Evolutionary conservation across 2,113 vertebrate species (phyloP), one percentile per base, ranked within the genome.

Genomic region (Notarius lentiginosus): DNA sequence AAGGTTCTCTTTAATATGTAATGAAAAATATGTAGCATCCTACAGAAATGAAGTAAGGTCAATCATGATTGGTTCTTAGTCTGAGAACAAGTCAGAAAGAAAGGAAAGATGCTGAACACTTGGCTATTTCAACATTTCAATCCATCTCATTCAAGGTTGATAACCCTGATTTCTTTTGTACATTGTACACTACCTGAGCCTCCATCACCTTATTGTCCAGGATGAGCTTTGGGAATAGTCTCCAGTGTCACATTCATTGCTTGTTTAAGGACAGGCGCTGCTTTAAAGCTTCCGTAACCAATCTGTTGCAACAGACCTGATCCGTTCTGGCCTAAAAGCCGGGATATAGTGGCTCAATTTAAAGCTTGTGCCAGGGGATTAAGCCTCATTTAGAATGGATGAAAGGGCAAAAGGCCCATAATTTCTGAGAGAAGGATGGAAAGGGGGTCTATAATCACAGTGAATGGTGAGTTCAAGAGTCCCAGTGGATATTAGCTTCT

Each of bases 321-420:
- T 72, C 77, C 77, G 24, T 47, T 55, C 20, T 60, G 56, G 79
- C 63, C 30, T 60, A 81, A 86, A 49, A 81, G 63, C 63, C 27
- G 30, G 63, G 53, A 72, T 72, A 80, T 56, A 86, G 61, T 15
- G 17, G 83, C 90, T 81, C 79, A 89, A 88, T 86, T 91, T 81
- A 90, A 89, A 87, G 89, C 92, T 92, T 87, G 84, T 90, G 90
- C 91, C 88, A 89, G 83, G 83, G 88, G 90, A 87, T 88, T 86
- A 86, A 79, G 87, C 86, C 82, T 91, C 91, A 92, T 93, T 93
- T 92, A 93, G 90, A 92, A 93, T 93, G 93, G 93, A 92, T 93
- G 86, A 87, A 90, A 91, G 90, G 91, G 91, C 91, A 94, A 93
- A 94, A 93, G 90, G 81, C 87, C 92, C 88, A 88, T 90, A 92